phyloP scores from a whole-genome alignment of 2,113 vertebrate species.

The Takifugu bimaculatus region DNA sequence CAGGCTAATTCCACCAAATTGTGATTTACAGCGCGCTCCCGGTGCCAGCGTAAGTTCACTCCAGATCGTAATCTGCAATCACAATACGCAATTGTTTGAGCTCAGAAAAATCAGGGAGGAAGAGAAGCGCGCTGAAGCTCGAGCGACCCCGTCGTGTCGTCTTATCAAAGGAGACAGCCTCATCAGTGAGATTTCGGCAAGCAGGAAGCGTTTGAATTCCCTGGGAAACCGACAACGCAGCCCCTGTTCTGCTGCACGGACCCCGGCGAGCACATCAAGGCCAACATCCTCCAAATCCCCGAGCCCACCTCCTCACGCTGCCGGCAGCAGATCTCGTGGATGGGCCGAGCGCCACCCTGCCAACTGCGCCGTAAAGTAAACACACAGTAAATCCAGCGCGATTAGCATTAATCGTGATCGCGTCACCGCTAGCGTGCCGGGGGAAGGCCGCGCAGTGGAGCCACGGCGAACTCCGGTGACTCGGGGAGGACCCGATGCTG shows the following conservation, averaged over 20 bases:
- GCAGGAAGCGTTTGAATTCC: conserved; percentile 56
- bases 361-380: conserved; percentile 71
- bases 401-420: conserved; percentile 71
- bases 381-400: conserved; percentile 69
- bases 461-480: conserved; percentile 32
- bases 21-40: not conserved
- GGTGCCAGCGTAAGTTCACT: too few relatives aligned
- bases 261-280: conserved; percentile 40
- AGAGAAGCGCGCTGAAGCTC: conserved; percentile 2
- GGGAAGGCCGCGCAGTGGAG: conserved; percentile 52
- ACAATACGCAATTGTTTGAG: conserved; percentile 6
- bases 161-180: conserved; percentile 39
- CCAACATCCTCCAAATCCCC: conserved; percentile 54
- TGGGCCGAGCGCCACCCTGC: conserved; percentile 40
- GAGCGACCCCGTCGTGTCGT: conserved; percentile 1
- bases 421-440: conserved; percentile 61
- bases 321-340: conserved; percentile 54
- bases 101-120: not conserved
- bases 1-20: conserved; percentile 17
- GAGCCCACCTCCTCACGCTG: conserved; percentile 34
- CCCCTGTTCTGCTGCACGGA: conserved; percentile 44
- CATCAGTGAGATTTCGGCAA: conserved; percentile 26
- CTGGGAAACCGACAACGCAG: conserved; percentile 51
- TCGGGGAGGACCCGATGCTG: not conserved
- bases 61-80: conserved; percentile 2